Evolutionary conservation across 2,113 vertebrate genomes (phyloP).

Genomic region (Ctenomys sociabilis): DNA sequence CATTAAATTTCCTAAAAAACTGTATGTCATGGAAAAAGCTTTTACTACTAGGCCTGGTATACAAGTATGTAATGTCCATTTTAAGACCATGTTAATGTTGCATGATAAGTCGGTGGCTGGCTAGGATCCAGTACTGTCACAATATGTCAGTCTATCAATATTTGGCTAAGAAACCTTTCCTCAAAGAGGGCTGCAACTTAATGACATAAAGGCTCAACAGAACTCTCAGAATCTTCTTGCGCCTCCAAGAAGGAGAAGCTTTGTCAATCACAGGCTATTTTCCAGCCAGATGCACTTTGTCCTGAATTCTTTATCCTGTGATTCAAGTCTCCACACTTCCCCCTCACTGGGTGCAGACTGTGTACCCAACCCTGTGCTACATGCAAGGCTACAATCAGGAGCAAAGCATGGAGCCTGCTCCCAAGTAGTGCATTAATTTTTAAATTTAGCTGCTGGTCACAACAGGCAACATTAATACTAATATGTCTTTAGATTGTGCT

Average conservation of each 20-base stretch:
- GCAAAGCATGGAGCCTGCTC: not conserved
- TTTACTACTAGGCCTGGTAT: not conserved
- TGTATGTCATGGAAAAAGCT: not conserved
- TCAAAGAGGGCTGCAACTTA: conserved; percentile 4
- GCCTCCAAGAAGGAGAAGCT: conserved; percentile 38
- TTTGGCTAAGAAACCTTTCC: not conserved
- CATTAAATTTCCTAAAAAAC: conserved; percentile 24
- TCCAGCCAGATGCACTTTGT: not conserved
- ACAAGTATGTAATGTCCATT: not conserved
- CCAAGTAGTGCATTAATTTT: not conserved
- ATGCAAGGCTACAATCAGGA: not conserved
- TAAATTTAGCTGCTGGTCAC: not conserved
- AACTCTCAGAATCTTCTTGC: conserved; percentile 10
- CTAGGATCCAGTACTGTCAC: not conserved
- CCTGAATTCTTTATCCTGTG: not conserved
- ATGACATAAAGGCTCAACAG: not conserved
- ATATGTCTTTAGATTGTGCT: not conserved
- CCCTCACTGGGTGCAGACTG: not conserved
- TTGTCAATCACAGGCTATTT: not conserved
- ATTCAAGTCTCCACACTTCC: not conserved
- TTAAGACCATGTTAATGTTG: not conserved
- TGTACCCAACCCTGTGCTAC: not conserved
- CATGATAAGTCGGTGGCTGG: not conserved
- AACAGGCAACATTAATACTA: not conserved
- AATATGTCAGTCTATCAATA: not conserved